phyloP scores from a whole-genome alignment of 2,113 vertebrate species.

The Bubo bubo region DNA sequence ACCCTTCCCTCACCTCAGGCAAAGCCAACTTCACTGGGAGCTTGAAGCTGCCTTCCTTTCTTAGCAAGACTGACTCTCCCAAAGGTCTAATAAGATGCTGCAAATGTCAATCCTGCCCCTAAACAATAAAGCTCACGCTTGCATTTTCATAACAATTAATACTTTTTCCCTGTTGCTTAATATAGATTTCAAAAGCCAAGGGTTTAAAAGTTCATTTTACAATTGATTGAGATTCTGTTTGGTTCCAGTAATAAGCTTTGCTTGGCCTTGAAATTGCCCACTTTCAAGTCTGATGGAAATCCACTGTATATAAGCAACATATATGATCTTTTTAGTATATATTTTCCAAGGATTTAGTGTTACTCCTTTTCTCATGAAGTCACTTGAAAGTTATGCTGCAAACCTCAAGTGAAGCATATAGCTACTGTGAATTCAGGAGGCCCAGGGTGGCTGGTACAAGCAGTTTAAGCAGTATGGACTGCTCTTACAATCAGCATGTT shows the following conservation, averaged over 20 bases:
- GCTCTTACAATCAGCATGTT: background rate
- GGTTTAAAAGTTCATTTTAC: conserved; percentile 18
- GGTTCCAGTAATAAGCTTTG: background rate
- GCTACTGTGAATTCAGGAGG: background rate
- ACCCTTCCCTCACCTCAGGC: background rate
- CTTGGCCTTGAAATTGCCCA: background rate
- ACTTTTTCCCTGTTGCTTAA: background rate
- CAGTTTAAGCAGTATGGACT: background rate
- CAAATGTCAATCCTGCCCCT: background rate
- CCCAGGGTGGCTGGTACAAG: background rate
- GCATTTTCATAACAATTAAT: conserved; percentile 7
- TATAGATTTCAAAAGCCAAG: background rate
- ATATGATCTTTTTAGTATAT: background rate
- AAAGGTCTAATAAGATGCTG: background rate
- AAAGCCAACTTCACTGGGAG: background rate
- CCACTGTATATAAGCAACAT: background rate
- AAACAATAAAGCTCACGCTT: background rate
- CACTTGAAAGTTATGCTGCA: background rate
- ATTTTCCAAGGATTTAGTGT: background rate
- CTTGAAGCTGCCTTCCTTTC: background rate
- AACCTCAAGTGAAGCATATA: background rate
- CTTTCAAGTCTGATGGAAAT: background rate
- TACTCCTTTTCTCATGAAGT: background rate
- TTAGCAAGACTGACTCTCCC: background rate
- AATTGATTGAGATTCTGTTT: background rate